These are phyloP conservation scores for Sciurus vulgaris DNA, from an alignment of 2,797 vertebrate species.

Conservation along the genomic window DNA sequence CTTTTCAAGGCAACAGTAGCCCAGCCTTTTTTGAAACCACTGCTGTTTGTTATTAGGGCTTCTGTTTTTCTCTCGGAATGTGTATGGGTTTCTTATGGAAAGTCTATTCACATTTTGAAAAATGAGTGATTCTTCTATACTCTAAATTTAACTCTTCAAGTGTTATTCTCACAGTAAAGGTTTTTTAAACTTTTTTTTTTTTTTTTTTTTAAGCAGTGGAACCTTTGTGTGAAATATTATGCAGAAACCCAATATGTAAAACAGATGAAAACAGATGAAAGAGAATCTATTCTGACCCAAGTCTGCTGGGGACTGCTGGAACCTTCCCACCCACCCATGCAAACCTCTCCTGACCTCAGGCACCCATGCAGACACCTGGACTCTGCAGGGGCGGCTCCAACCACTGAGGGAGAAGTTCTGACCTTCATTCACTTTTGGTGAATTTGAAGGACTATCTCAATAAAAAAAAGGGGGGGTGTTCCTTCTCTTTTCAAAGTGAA, in stretches of 20 bases:
- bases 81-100: conserved; percentile 62
- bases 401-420: not conserved
- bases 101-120: conserved; percentile 34
- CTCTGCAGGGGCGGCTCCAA: not conserved
- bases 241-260: conserved; percentile 69
- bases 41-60: conserved; percentile 16
- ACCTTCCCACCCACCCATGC: not conserved
- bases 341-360: not conserved
- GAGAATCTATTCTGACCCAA: conserved; percentile 12
- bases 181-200: conserved; percentile 56
- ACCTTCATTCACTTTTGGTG: conserved; percentile 63
- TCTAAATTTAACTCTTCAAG: conserved; percentile 62
- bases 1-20: not conserved
- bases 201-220: conserved; percentile 65
- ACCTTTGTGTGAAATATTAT: conserved; percentile 59
- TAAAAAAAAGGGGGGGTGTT: not conserved
- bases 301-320: not conserved
- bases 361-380: not conserved
- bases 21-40: not conserved
- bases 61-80: conserved; percentile 41
- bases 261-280: conserved; percentile 48
- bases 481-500: conserved; percentile 58
- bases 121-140: conserved; percentile 27
- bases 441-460: conserved; percentile 22
- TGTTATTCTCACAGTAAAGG: conserved; percentile 57